phyloP scores from a whole-genome alignment of 2,797 vertebrate genomes.

The Pseudochaenichthys georgianus region DNA sequence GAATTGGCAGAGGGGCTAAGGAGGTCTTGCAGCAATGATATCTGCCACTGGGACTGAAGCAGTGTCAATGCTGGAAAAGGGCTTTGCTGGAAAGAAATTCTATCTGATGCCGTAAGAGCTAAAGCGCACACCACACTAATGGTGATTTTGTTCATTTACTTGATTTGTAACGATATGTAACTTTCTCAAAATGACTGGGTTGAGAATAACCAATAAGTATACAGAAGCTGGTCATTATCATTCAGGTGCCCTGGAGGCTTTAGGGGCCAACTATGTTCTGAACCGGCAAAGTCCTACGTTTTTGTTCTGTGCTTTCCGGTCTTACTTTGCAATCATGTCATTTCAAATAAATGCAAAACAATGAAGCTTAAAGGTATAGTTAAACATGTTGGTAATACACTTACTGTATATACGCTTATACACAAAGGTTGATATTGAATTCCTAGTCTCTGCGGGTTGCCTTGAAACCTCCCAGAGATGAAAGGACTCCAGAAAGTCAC shows the following conservation, averaged over 20 bases:
- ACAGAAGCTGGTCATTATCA: constrained; percentile 13
- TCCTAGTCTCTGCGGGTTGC: neutral
- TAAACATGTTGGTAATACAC: neutral
- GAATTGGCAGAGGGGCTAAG: constrained; percentile 82
- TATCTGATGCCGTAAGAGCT: constrained; percentile 27
- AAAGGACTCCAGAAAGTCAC: neutral
- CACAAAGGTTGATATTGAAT: neutral
- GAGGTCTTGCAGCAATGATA: constrained; percentile 76
- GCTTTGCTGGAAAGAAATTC: constrained; percentile 38
- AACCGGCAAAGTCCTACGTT: neutral
- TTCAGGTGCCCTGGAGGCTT: neutral
- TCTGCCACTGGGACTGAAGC: constrained; percentile 67
- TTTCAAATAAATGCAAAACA: neutral
- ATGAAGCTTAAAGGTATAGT: neutral
- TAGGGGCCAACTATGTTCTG: neutral
- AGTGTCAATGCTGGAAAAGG: constrained; percentile 45
- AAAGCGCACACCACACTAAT: constrained; percentile 19
- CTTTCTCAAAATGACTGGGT: constrained; percentile 18
- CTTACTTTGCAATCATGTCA: neutral
- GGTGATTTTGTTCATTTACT: constrained; percentile 6
- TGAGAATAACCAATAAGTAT: constrained; percentile 43
- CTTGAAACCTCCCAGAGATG: neutral
- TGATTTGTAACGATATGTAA: constrained; percentile 29
- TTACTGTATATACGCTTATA: neutral
- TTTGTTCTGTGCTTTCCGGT: neutral